Evolutionary conservation across 1,140 invertebrate genomes (phyloP), one percentile per base, ranked within the genome.

Genomic region (Xylocopa sonorina): DNA sequence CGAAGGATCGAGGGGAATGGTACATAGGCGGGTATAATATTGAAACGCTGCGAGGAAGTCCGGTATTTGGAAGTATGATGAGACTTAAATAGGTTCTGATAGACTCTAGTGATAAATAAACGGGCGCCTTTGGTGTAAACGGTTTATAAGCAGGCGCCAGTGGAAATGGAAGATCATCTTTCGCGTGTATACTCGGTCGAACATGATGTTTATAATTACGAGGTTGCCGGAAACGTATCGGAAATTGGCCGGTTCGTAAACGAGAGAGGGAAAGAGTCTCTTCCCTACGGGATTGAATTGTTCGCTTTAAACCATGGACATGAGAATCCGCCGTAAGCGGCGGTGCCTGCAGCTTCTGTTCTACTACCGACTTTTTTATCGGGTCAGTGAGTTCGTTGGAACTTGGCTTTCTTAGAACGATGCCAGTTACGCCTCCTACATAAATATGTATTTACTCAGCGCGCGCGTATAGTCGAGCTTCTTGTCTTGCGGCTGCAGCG

Each of bases 391-490:
- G 34, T 38, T 64, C 21, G 32, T 29, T 27, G 34, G 10, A 29
- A 64, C 9, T 32, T 57, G 46, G 38, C 16, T 29, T 66, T 43
- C n/a, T n/a, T 29, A 53, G 6, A 68, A 41, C 73, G 51, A 57
- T 43, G 48, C 24, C 27, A 76, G 73, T 63, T 63, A 63, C 63
- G 63, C 63, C 63, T 57, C 46, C 38, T n/a, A 27, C 63, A 68
- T 67, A 68, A 55, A 76, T 76, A 76, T 57, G 63, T 53, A 68
- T 76, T 67, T 24, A 2, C 38, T 46, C 27, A 14, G 12, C 48
- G n/a, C 29, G 32, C 41, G 38, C 10, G 38, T 24, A 16, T 27
- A 4, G 16, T 32, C 27, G 27, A 66, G 43, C n/a, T 46, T n/a
- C 29, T 14, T 67, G 48, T 34, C 21, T 51, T 34, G 7, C 64